A percentile compares a stretch with the other conserved stretches of the same genome.
These are phyloP conservation scores for Typhlomys cinereus DNA, from an alignment of 2,113 vertebrate genomes.

Conservation along the genomic window DNA sequence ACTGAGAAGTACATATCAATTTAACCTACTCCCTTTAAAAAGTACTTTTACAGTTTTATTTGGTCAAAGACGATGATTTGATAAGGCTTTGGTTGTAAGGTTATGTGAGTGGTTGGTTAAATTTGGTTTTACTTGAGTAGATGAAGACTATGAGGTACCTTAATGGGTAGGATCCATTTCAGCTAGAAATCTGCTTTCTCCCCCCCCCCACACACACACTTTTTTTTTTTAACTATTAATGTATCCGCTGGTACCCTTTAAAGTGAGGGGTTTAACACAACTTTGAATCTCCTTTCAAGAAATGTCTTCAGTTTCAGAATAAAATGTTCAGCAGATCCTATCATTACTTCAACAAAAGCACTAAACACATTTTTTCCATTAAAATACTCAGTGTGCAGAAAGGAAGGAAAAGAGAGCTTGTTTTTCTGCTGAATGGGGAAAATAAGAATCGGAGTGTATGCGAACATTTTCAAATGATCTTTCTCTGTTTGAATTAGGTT, in stretches of 20 bases:
- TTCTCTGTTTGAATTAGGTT: conserved; percentile 58
- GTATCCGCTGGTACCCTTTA: conserved; percentile 22
- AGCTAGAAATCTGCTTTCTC: not conserved
- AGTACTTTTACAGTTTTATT: not conserved
- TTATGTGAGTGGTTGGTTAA: not conserved
- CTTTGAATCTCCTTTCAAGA: conserved; percentile 37
- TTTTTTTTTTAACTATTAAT: conserved; percentile 49
- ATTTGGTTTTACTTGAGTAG: not conserved
- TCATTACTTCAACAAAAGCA: not conserved
- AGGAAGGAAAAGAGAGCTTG: not conserved
- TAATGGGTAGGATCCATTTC: conserved; percentile 47
- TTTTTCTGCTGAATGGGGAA: conserved; percentile 54
- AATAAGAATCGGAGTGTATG: conserved; percentile 13
- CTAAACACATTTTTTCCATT: conserved; percentile 14
- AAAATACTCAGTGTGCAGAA: conserved; percentile 14
- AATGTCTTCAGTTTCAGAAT: conserved; percentile 43
- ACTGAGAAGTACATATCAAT: not conserved
- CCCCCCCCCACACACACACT: too few species aligned
- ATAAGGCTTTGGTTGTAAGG: not conserved
- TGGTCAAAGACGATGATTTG: conserved; percentile 5
- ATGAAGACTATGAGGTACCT: conserved; percentile 5
- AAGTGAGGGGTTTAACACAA: conserved; percentile 36
- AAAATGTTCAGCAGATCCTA: conserved; percentile 62
- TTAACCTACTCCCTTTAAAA: not conserved
- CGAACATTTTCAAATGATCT: conserved; percentile 42